Conservation (phyloP, 2,113 vertebrate genomes). For the Ceyx margarethae region DNA sequence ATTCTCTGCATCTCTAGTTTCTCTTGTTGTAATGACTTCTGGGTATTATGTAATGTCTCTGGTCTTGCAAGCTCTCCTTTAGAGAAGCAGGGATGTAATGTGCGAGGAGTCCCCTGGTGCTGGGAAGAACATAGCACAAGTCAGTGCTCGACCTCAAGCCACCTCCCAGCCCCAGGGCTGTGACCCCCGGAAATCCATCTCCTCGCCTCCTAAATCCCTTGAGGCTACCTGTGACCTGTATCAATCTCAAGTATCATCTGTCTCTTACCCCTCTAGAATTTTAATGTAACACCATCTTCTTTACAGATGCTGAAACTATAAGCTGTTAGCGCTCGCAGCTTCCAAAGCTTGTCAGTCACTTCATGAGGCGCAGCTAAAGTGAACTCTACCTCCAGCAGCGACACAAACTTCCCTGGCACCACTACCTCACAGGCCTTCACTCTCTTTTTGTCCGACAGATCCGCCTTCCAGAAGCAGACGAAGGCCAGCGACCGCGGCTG, state of each 20-base stretch:
- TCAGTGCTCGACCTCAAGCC: rapidly evolving
- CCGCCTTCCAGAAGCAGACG: neutral
- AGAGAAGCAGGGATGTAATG: rapidly evolving
- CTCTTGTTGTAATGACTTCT: neutral
- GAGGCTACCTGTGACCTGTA: no score
- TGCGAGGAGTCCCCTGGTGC: neutral
- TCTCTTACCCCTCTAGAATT: neutral
- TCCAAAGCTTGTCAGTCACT: neutral
- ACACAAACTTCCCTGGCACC: no score
- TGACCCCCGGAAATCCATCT: neutral
- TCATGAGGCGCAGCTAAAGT: neutral
- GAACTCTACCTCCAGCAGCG: no score
- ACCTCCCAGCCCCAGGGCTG: rapidly evolving
- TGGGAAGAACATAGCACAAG: rapidly evolving
- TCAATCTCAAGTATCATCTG: rapidly evolving
- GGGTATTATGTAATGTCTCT: rapidly evolving
- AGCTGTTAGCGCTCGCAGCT: rapidly evolving
- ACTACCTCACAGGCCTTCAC: neutral
- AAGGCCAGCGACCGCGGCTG: rapidly evolving
- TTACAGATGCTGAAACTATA: neutral
- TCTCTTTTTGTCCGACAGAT: neutral
- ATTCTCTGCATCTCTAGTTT: neutral
- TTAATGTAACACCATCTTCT: neutral
- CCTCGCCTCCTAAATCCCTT: rapidly evolving
- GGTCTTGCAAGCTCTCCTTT: neutral